Evolutionary conservation across 2,113 vertebrate species (phyloP).

Genomic region (Syngnathoides biaculeatus): DNA sequence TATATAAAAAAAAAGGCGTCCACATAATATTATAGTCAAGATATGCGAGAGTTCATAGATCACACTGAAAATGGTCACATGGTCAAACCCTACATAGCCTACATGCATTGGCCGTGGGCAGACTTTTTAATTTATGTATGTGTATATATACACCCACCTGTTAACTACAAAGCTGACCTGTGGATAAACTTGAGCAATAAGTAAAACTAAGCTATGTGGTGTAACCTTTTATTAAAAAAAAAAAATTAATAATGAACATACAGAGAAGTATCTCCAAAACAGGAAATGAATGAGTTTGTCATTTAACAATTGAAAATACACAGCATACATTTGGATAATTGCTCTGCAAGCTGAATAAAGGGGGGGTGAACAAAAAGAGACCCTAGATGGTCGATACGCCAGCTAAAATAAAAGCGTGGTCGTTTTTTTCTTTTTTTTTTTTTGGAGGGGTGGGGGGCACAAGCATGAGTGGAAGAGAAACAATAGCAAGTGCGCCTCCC

Average conservation of each 20-base stretch:
- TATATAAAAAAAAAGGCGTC: slow-evolving; percentile 61
- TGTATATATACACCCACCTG: slow-evolving; percentile 59
- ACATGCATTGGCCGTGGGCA: slow-evolving; percentile 73
- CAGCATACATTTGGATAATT: slow-evolving; percentile 72
- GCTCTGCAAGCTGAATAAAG: slow-evolving; percentile 39
- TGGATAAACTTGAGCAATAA: slow-evolving; percentile 72
- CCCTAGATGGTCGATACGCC: not conserved
- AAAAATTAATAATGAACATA: too few relatives aligned
- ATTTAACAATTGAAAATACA: slow-evolving; percentile 69
- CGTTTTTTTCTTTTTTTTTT: too few relatives aligned
- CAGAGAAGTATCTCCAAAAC: slow-evolving; percentile 64
- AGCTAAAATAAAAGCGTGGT: not conserved
- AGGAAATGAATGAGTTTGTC: slow-evolving; percentile 64
- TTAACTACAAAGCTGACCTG: slow-evolving; percentile 65
- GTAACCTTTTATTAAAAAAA: slow-evolving; percentile 77
- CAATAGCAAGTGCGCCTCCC: slow-evolving; percentile 1
- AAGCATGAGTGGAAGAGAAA: not conserved
- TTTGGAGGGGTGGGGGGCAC: too few relatives aligned
- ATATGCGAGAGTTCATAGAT: slow-evolving; percentile 7
- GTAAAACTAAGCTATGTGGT: slow-evolving; percentile 73
- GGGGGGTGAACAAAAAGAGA: not conserved
- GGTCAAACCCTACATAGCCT: slow-evolving; percentile 69
- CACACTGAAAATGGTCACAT: slow-evolving; percentile 33
- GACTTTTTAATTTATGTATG: slow-evolving; percentile 33
- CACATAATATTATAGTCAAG: slow-evolving; percentile 51